phyloP scores from a whole-genome alignment of 2,113 vertebrate species.

The Trochalopteron elliotii region DNA sequence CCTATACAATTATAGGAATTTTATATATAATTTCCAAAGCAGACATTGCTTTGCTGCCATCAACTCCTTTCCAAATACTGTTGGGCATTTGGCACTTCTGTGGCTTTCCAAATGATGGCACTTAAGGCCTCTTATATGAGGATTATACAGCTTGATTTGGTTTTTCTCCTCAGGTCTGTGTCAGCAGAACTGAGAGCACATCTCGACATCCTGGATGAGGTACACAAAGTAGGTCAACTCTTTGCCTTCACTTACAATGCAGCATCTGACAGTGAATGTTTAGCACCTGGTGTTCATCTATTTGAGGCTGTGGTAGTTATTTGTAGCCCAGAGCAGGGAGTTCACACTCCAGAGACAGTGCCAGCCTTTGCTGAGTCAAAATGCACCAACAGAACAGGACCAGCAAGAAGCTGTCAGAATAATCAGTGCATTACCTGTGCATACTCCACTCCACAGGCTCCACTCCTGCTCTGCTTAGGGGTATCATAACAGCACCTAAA shows the following conservation, averaged over 20 bases:
- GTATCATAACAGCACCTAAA: neutral
- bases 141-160: neutral
- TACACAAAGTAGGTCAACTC: neutral
- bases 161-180: neutral
- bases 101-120: neutral
- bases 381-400: neutral
- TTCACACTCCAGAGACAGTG: neutral
- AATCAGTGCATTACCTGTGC: rapidly evolving
- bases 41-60: neutral
- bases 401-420: neutral
- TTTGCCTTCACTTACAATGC: constrained; percentile 4
- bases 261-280: constrained; percentile 13
- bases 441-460: neutral
- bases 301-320: neutral
- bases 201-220: neutral
- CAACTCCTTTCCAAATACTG: neutral
- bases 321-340: neutral
- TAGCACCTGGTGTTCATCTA: neutral
- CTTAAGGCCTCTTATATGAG: neutral
- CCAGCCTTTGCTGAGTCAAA: neutral
- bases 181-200: neutral
- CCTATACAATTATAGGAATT: neutral
- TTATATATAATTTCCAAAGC: neutral
- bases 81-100: neutral
- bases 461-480: neutral